These are phyloP conservation scores for Aldrovandia affinis DNA, from an alignment of 2,797 vertebrate genomes.

Conservation along the genomic window DNA sequence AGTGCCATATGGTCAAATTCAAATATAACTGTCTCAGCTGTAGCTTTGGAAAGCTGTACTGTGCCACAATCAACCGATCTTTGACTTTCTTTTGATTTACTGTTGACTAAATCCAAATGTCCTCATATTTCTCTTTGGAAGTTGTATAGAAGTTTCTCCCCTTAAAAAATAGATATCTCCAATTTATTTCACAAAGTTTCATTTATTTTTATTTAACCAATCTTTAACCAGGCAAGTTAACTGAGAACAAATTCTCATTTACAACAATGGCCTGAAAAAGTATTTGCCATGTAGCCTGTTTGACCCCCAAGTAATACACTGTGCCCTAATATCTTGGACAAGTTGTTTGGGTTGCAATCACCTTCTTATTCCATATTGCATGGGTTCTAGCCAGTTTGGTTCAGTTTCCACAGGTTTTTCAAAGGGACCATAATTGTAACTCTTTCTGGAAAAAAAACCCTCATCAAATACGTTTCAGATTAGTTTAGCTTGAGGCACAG, in stretches of 20 bases:
- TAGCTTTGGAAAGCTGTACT: constrained; percentile 43
- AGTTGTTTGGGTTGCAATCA: neutral
- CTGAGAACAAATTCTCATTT: too few species aligned
- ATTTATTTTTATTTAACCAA: too few species aligned
- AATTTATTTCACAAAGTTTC: neutral
- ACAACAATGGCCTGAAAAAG: too few species aligned
- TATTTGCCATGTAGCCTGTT: too few species aligned
- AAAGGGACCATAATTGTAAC: neutral
- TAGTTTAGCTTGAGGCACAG: constrained; percentile 17
- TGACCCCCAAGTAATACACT: neutral
- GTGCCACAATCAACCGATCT: neutral
- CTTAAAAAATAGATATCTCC: neutral
- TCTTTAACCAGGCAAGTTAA: too few species aligned
- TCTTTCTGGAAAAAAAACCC: neutral
- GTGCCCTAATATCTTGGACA: neutral
- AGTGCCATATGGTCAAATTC: constrained; percentile 42
- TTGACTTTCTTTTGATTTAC: neutral
- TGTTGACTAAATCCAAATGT: neutral
- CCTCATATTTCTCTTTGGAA: neutral
- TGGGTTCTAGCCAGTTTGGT: neutral
- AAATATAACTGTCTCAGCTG: constrained; percentile 49
- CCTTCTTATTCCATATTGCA: too few species aligned
- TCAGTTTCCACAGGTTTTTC: neutral
- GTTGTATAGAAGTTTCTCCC: neutral
- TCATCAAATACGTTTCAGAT: neutral